Base-by-base conservation (phyloP, 1,140 invertebrate genomes). In the Papilio xuthus region DNA sequence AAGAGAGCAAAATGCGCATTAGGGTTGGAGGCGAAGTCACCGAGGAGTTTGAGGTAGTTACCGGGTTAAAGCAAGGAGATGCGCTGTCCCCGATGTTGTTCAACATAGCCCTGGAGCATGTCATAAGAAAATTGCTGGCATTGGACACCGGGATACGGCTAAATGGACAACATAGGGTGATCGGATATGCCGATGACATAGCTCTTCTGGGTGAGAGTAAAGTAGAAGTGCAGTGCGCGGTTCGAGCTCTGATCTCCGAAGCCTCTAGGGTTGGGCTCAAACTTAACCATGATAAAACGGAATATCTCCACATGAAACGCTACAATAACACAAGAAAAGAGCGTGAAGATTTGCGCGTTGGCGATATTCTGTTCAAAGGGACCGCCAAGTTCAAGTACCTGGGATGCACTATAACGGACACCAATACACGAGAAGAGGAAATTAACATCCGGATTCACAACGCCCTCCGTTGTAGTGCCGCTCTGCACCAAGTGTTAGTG, bases 161-260 rank as follows among this genome's bases (percentile, higher is more conserved):
- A 0, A 78, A 70, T 18, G 60, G 41, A 26, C 60, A 70, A 44
- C 41, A 70, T 28, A 78, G 44, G 13, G 63, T 78, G 76, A 78
- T 78, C 1, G 76, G 76, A 23, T 78, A 78, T 67, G 76, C 76
- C 4, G 76, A 78, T 63, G 42, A 78, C 8, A 13, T 78, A 23
- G 76, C n/a, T 26, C 26, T 78, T 32, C n/a, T 78, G 10, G 77
- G 77, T 4, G 7, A 71, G 37, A 53, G 4, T 7, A 70, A 41
- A 20, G 13, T 18, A 7, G 32, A 71, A 20, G 32, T 41, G 7
- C n/a, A 71, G 13, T 23, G 26, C 69, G 41, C 69, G 7, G 69
- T 42, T n/a, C n/a, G 41, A 42, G 15, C 32, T 71, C 32, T 71
- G 6, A 42, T 42, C 8, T 7, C 32, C 69, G 37, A 41, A 71